These are phyloP conservation scores for Athripsodes cinereus DNA, from an alignment of 2,888 invertebrate genomes.

Conservation along the genomic window DNA sequence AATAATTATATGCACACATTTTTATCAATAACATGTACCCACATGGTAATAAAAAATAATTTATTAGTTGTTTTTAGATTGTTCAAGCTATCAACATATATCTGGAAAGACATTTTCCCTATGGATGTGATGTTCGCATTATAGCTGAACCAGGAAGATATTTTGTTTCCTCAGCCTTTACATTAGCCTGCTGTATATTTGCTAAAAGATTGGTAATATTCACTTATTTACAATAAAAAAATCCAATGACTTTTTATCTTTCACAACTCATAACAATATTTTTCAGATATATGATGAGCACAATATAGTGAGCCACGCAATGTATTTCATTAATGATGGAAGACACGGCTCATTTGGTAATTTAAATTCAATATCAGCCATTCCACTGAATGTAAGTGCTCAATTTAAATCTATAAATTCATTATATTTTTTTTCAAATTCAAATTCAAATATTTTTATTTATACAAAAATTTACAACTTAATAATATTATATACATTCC, in stretches of 20 bases:
- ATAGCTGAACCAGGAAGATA: slow-evolving; percentile 97
- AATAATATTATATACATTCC: too few relatives aligned
- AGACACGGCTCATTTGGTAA: slow-evolving; percentile 99
- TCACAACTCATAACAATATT: background rate
- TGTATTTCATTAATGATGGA: slow-evolving; percentile 99
- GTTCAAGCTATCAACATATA: slow-evolving; percentile 75
- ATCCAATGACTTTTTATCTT: too few relatives aligned
- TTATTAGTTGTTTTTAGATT: slow-evolving; percentile 48
- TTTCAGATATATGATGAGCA: slow-evolving; percentile 31
- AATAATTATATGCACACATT: too few relatives aligned
- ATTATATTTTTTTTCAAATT: too few relatives aligned
- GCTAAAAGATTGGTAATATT: slow-evolving; percentile 52
- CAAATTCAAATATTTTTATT: too few relatives aligned
- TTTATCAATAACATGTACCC: background rate
- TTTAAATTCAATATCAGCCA: too few relatives aligned
- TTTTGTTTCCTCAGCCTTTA: slow-evolving; percentile 93
- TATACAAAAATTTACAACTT: too few relatives aligned
- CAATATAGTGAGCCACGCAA: slow-evolving; percentile 45
- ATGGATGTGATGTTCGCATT: slow-evolving; percentile 59
- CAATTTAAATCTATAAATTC: too few relatives aligned
- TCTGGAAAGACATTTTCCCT: slow-evolving; percentile 75
- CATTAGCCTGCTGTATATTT: slow-evolving; percentile 82
- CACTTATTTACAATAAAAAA: slow-evolving; percentile 26
- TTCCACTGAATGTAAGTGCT: too few relatives aligned
- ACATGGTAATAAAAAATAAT: slow-evolving; percentile 5